A percentile compares a stretch with the other conserved stretches of the same genome.
phyloP scores from a whole-genome alignment of 2,113 vertebrate species.

The Cottus gobio region DNA sequence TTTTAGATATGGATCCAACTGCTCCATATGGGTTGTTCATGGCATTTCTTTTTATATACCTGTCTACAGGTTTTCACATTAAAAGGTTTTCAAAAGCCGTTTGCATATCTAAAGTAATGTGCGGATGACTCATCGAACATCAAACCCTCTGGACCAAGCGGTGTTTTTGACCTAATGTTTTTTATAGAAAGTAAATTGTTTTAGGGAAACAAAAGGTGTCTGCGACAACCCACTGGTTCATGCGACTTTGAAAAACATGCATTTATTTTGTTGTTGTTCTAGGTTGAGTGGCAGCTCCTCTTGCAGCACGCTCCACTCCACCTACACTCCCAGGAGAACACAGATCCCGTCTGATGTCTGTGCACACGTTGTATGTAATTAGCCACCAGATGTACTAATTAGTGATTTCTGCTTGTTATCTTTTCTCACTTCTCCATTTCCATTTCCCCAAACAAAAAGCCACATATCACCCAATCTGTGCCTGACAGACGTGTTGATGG shows the following conservation, averaged over 20 bases:
- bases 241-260: not conserved
- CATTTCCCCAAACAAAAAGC: not conserved
- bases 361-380: conserved; percentile 30
- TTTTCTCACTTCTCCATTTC: not conserved
- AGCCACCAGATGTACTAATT: conserved; percentile 9
- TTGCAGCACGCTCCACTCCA: conserved; percentile 21
- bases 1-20: not conserved
- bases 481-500: not conserved
- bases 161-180: not conserved
- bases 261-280: conserved; percentile 3
- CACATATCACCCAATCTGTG: not conserved
- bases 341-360: conserved; percentile 31
- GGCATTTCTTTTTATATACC: not conserved
- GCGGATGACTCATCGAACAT: conserved; percentile 9
- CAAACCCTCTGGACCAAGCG: not conserved
- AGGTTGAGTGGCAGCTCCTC: conserved; percentile 2
- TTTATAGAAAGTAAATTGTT: not conserved
- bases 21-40: not conserved
- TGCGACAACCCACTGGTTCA: not conserved
- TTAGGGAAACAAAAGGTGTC: not conserved
- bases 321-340: conserved; percentile 19
- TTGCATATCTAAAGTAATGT: not conserved
- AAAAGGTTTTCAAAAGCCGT: not conserved
- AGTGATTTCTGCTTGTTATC: not conserved
- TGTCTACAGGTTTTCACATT: not conserved